phyloP scores from a whole-genome alignment of 2,797 vertebrate species.

The Hephaestus fuliginosus region DNA sequence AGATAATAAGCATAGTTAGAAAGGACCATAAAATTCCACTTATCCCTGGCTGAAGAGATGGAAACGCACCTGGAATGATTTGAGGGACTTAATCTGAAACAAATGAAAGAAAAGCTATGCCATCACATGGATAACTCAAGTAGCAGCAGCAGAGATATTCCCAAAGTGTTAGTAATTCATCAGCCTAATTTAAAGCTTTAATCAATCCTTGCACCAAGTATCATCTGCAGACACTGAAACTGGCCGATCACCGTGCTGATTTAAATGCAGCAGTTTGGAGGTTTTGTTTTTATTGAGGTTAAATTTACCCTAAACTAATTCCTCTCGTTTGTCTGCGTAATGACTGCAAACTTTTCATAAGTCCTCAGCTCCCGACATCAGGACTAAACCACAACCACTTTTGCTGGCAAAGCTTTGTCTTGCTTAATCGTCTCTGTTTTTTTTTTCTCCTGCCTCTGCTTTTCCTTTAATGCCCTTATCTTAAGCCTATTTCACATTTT shows the following conservation, averaged over 20 bases:
- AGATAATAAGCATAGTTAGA: constrained; percentile 32
- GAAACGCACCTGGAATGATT: constrained; percentile 47
- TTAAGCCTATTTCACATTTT: not conserved
- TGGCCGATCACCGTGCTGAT: not conserved
- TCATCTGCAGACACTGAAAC: constrained; percentile 10
- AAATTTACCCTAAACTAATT: not conserved
- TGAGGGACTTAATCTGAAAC: not conserved
- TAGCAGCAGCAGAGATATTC: not conserved
- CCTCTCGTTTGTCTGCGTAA: constrained; percentile 6
- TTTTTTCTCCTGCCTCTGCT: not conserved
- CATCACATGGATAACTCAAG: constrained; percentile 5
- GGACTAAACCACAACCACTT: not conserved
- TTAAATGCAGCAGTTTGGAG: not conserved
- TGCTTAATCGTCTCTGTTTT: not conserved
- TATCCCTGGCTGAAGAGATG: constrained; percentile 10
- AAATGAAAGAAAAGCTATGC: constrained; percentile 1
- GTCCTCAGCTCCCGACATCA: not conserved
- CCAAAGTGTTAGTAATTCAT: not conserved
- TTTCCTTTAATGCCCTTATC: not conserved
- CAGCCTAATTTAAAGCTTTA: not conserved
- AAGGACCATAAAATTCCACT: constrained; percentile 42
- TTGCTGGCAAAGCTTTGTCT: not conserved
- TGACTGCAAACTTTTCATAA: constrained; percentile 2
- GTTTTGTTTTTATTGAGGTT: not conserved
- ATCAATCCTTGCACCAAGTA: not conserved